Conservation (phyloP, 2,113 vertebrate genomes). For the Melanocharis versteri region DNA sequence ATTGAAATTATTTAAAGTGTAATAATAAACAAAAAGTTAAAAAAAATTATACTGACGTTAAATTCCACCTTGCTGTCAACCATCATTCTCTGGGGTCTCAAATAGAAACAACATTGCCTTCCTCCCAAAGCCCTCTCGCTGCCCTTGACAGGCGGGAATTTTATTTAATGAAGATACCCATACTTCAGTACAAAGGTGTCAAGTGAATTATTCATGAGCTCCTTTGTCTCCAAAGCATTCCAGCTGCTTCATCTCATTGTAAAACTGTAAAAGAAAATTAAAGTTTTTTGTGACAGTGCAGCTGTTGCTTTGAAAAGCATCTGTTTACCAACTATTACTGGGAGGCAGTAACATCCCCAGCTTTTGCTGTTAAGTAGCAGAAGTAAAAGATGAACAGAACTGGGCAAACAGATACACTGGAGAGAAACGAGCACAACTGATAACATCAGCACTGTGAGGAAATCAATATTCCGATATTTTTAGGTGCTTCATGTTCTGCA, state of each 20-base stretch:
- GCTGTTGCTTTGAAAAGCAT: conserved; percentile 54
- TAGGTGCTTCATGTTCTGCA: conserved; percentile 7
- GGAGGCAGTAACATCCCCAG: not conserved
- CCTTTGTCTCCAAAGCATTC: conserved; percentile 11
- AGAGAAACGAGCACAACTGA: not conserved
- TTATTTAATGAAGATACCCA: conserved; percentile 24
- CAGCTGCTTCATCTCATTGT: conserved; percentile 4
- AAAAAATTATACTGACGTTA: not conserved
- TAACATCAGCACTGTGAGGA: not conserved
- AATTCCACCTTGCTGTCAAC: not conserved
- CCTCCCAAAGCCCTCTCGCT: not conserved
- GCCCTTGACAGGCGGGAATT: not conserved
- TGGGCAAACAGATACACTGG: not conserved
- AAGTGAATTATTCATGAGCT: conserved; percentile 45
- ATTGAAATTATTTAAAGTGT: not conserved
- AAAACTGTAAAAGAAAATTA: conserved; percentile 19
- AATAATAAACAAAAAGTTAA: not conserved
- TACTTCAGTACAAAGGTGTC: conserved; percentile 15
- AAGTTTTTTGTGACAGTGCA: conserved; percentile 40
- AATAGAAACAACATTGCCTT: not conserved
- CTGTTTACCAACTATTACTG: not conserved
- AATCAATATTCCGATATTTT: conserved; percentile 35
- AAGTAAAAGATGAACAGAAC: not conserved
- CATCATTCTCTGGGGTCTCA: not conserved
- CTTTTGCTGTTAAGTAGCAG: not conserved